A percentile compares a stretch with the other conserved stretches of the same genome.
These are phyloP conservation scores for Cataglyphis albicans DNA, from an alignment of 2,888 invertebrate species.

Conservation along the genomic window DNA sequence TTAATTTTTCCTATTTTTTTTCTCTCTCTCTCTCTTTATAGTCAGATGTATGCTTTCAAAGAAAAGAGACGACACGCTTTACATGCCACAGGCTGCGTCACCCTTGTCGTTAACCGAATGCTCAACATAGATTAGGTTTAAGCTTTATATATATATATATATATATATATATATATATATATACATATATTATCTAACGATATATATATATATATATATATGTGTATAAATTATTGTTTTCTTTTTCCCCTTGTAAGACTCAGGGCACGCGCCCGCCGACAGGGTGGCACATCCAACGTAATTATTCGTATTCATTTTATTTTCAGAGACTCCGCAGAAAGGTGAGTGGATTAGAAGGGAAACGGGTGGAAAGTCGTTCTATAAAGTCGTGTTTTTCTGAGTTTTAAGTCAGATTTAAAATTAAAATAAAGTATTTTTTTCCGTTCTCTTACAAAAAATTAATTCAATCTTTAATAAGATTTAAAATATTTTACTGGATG, in stretches of 20 bases:
- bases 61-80: constrained; percentile 39
- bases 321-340: constrained; percentile 32
- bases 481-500: neutral
- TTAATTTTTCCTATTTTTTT: neutral
- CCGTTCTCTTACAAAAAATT: constrained; percentile 10
- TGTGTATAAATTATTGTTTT: constrained; percentile 81
- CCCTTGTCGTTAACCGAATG: constrained; percentile 79
- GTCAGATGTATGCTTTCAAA: constrained; percentile 67
- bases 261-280: constrained; percentile 70
- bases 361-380: constrained; percentile 30
- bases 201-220: constrained; percentile 65
- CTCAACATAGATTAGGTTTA: constrained; percentile 84
- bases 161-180: constrained; percentile 74
- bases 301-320: constrained; percentile 50
- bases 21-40: constrained; percentile 22
- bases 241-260: constrained; percentile 77
- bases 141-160: constrained; percentile 73
- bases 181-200: constrained; percentile 75
- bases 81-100: constrained; percentile 63
- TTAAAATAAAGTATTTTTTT: neutral
- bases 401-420: constrained; percentile 12
- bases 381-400: constrained; percentile 11
- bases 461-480: constrained; percentile 26
- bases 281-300: constrained; percentile 74
- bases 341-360: neutral